Percentiles rank a stretch among this genome's conserved stretches.
phyloP scores from a whole-genome alignment of 2,888 invertebrate genomes.

The Cyclophora punctaria region DNA sequence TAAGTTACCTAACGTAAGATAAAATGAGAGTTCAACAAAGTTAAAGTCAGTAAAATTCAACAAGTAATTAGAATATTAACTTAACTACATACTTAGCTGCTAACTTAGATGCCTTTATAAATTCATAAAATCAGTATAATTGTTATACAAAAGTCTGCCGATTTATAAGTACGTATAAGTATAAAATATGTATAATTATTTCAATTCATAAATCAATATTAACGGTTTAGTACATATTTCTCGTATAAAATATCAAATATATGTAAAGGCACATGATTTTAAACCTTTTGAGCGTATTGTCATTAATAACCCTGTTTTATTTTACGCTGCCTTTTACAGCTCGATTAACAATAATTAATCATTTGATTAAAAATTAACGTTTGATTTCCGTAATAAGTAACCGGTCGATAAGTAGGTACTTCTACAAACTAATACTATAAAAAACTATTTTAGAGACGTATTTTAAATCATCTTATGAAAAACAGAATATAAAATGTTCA shows the following conservation, averaged over 20 bases:
- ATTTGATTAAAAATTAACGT: too few relatives aligned
- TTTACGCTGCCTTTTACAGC: neutral
- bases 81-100: slow-evolving; percentile 33
- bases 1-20: slow-evolving; percentile 14
- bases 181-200: slow-evolving; percentile 1
- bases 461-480: too few relatives aligned
- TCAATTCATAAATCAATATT: slow-evolving; percentile 24
- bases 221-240: neutral
- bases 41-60: slow-evolving; percentile 50
- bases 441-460: too few relatives aligned
- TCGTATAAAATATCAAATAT: slow-evolving; percentile 27
- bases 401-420: too few relatives aligned
- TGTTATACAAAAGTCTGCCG: neutral
- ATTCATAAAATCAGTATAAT: too few relatives aligned
- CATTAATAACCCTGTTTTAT: slow-evolving; percentile 56
- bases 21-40: slow-evolving; percentile 54
- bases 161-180: slow-evolving; percentile 13
- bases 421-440: too few relatives aligned
- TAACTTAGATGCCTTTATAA: slow-evolving; percentile 12
- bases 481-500: too few relatives aligned
- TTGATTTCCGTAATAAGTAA: too few relatives aligned
- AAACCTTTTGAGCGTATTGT: slow-evolving; percentile 48
- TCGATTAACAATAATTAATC: too few relatives aligned
- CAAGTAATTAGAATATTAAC: slow-evolving; percentile 21
- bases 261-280: slow-evolving; percentile 38